A percentile compares a stretch with the other conserved stretches of the same genome.
Evolutionary conservation across 2,113 vertebrate species (phyloP).

Genomic region (Anseranas semipalmata): DNA sequence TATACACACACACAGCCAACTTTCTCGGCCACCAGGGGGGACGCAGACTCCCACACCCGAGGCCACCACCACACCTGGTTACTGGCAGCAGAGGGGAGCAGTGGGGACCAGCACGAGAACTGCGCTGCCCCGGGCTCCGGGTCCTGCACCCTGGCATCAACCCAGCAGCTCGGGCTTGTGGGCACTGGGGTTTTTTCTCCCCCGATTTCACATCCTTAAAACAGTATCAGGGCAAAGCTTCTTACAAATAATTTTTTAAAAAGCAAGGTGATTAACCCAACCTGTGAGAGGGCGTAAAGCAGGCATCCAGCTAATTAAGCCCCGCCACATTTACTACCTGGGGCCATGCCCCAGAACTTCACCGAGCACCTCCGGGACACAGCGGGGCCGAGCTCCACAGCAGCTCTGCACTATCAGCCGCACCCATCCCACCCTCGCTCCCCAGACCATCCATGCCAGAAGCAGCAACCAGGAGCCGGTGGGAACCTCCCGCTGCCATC

Average conservation of each 20-base stretch:
- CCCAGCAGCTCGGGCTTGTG: background rate
- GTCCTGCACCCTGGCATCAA: background rate
- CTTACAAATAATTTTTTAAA: background rate
- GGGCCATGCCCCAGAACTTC: background rate
- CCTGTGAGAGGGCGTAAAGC: background rate
- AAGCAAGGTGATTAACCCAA: background rate
- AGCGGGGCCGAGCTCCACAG: too few relatives aligned
- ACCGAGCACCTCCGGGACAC: background rate
- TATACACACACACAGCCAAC: fast-evolving
- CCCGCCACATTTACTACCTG: background rate
- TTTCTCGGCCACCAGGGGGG: background rate
- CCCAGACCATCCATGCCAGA: too few relatives aligned
- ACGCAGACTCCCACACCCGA: background rate
- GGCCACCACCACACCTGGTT: background rate
- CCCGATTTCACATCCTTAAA: background rate
- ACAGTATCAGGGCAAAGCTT: background rate
- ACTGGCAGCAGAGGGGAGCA: background rate
- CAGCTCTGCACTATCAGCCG: too few relatives aligned
- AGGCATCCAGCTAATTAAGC: background rate
- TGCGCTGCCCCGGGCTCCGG: fast-evolving
- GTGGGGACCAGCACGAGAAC: background rate
- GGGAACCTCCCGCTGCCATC: background rate
- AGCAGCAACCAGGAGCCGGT: too few relatives aligned
- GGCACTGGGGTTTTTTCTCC: too few relatives aligned
- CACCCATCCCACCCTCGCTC: too few relatives aligned